Base-by-base conservation (phyloP, 2,888 invertebrate genomes). In the Drosophila cognata region DNA sequence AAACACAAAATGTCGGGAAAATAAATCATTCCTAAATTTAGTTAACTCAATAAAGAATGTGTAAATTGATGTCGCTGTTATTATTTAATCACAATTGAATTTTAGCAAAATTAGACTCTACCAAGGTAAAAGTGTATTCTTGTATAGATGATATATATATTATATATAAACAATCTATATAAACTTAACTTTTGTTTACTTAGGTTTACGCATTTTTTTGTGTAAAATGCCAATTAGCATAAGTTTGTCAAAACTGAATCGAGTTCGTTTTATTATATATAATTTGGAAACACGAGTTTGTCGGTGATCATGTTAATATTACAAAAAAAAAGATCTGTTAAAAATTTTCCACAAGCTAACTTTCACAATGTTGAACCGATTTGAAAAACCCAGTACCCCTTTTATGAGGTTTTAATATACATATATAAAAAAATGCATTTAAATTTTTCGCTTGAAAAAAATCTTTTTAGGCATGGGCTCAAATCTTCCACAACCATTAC, bases 21-120 rank as follows among this genome's bases (percentile, higher is more conserved):
- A 57, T 7, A 25, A 58, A 53, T 21, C 33, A 33, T 64, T 64
- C n/a, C 4, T 8, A 52, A 51, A 31, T 52, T 11, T 13, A 28
- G 31, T 13, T 33, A 33, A 51, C 11, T n/a, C 11, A 51, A 51
- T 29, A 11, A 29, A 29, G 28, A 29, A 29, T n/a, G 43, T 51
- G 35, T 28, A 7, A 48, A 21, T 35, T n/a, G 55, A 28, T 28
- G 28, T 21, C 28, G 56, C 21, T 41, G 29, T 16, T 18, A 41
- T n/a, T 41, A 31, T n/a, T 29, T 29, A 51, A 29, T 18, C 29
- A 11, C 50, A 29, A 11, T 29, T 28, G 28, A 28, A 28, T 50
- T 50, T 50, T 18, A 18, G 4, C 41, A 46, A 21, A 21, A 25
- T 8, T 25, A 8, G 4, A 46, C 25, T 25, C 21, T 16, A 13